phyloP scores from a whole-genome alignment of 2,888 invertebrate genomes.

The Scaptomyza caliginosa region DNA sequence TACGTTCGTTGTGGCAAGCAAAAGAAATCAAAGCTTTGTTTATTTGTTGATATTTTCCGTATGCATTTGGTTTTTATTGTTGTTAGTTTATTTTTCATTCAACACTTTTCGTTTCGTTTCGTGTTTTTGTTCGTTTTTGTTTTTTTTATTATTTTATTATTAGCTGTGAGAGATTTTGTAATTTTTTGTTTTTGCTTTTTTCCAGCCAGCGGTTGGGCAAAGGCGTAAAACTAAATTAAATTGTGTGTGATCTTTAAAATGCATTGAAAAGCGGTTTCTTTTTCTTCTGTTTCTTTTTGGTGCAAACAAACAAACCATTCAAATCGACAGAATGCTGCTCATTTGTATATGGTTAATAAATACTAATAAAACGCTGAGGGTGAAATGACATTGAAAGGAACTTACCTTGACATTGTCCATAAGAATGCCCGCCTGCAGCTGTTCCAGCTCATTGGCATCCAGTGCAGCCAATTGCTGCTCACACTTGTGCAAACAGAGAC shows the following conservation, averaged over 20 bases:
- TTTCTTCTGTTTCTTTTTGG: no score
- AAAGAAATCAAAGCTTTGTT: constrained; percentile 1
- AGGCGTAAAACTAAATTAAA: constrained; percentile 55
- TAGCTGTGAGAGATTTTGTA: constrained; percentile 28
- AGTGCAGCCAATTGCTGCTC: constrained; percentile 54
- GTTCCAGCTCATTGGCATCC: constrained; percentile 35
- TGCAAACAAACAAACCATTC: neutral
- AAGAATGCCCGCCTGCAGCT: constrained; percentile 65
- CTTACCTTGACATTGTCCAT: constrained; percentile 76
- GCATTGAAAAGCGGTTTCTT: constrained; percentile 28
- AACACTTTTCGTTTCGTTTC: constrained; percentile 30
- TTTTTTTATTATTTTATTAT: constrained; percentile 2
- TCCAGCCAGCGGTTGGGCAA: constrained; percentile 13
- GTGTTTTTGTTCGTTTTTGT: constrained; percentile 1
- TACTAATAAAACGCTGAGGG: neutral
- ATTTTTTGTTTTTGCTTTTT: constrained; percentile 44
- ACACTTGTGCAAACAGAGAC: constrained; percentile 76
- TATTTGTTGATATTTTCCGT: constrained; percentile 11
- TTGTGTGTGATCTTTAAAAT: constrained; percentile 30
- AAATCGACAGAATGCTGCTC: constrained; percentile 3
- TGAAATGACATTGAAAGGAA: neutral
- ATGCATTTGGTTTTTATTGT: constrained; percentile 33
- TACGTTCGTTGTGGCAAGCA: neutral
- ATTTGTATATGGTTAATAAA: constrained; percentile 3
- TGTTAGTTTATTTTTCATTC: constrained; percentile 35